Evolutionary conservation across 2,797 vertebrate genomes (phyloP), one percentile per base, ranked within the genome.

Genomic region (Neosalanx taihuensis): DNA sequence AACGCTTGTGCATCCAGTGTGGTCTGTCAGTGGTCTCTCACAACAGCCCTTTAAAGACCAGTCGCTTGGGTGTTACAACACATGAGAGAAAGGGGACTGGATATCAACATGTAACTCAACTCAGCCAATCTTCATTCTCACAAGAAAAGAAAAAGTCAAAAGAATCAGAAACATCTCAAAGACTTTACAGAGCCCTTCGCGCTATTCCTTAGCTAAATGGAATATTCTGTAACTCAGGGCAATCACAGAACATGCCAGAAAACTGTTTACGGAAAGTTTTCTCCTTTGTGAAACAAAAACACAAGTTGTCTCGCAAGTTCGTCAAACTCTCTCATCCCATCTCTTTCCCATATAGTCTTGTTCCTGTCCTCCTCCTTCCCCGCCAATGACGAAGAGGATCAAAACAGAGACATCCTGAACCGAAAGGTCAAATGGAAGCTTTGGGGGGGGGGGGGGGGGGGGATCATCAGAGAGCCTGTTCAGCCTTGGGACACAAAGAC

Each of bases 251-350:
- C 81, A 85, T 83, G 69, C 80, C 81, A 90, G 83, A 80, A 80
- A 80, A 29, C 61, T 86, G 87, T 87, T 88, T 84, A 89, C 12
- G 84, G 86, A 89, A 88, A 87, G 56, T 85, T 79, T 81, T 79
- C 79, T 80, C 67, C 26, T 23, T 26, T 49, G 74, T 18, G 41
- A 2, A 58, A 76, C 61, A 12, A 77, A 86, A 85, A 79, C 41
- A 85, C 41, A 82, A 78, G 73, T 46, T 1, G 26, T 72, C 69
- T 58, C 7, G 41, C 2, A 6, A 53, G 58, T 86, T 85, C 75
- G 58, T 78, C 76, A 72, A 81, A 84, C 76, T 79, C 73, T 73
- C 73, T 73, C 73, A 57, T 49, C 23, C 29, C 20, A 73, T 59
- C 57, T 59, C 18, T 59, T 23, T 10, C 56, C 9, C 1, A 58